These are phyloP conservation scores for Calliopum simillimum DNA, from an alignment of 2,888 invertebrate genomes.

Conservation along the genomic window DNA sequence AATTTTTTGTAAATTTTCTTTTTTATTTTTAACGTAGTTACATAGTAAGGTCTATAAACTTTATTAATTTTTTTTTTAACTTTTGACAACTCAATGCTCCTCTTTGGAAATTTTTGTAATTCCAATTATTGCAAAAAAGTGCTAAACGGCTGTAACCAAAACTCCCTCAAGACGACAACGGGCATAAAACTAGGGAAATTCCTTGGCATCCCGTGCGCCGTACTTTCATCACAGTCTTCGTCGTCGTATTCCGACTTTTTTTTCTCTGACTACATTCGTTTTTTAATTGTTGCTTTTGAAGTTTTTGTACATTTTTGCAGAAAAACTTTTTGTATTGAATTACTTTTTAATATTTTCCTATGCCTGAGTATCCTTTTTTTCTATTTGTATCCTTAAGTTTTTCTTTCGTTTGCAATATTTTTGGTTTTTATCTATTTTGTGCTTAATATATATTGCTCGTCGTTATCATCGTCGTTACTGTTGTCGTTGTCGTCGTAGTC, in stretches of 20 bases:
- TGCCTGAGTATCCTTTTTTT: not conserved
- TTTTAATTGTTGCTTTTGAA: slow-evolving; percentile 13
- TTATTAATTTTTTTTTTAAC: not conserved
- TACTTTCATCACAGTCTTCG: no score
- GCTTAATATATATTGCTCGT: not conserved
- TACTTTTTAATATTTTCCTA: not conserved
- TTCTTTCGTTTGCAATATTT: not conserved
- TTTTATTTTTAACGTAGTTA: not conserved
- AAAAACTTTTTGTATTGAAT: no score
- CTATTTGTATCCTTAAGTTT: not conserved
- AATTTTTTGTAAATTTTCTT: not conserved
- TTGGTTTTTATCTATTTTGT: not conserved
- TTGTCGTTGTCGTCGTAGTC: slow-evolving; percentile 9
- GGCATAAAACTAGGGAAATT: slow-evolving; percentile 1
- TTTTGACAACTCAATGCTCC: not conserved
- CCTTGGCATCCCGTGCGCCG: not conserved
- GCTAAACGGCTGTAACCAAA: not conserved
- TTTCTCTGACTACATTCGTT: not conserved
- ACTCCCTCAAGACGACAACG: not conserved
- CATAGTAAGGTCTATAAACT: no score
- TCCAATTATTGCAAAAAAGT: not conserved
- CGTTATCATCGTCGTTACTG: not conserved
- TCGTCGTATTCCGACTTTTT: not conserved
- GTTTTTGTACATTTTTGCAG: no score
- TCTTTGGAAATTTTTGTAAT: slow-evolving; percentile 12